Evolutionary conservation across 1,140 invertebrate species (phyloP).

Genomic region (Leptinotarsa texana): DNA sequence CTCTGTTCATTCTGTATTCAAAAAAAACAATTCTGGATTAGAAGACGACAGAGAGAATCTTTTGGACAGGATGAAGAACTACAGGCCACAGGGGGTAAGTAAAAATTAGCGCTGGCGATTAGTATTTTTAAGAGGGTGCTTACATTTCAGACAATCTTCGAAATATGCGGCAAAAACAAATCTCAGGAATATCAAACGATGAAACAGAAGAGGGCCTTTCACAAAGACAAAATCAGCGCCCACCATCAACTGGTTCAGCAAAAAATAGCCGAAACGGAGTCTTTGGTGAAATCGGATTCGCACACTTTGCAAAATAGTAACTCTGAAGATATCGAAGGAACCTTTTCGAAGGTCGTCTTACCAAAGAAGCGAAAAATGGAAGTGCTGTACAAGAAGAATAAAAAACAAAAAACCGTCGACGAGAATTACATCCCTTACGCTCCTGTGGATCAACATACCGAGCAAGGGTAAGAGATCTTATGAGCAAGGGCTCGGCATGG

Average conservation of each 20-base stretch:
- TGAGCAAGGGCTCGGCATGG: slow-evolving; percentile 75
- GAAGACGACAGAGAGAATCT: slow-evolving; percentile 60
- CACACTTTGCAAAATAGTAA: slow-evolving; percentile 47
- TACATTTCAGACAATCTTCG: slow-evolving; percentile 87
- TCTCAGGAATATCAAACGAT: slow-evolving; percentile 72
- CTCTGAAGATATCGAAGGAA: slow-evolving; percentile 50
- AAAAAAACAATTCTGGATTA: slow-evolving; percentile 34
- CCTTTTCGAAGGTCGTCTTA: slow-evolving; percentile 58
- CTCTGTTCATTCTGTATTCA: slow-evolving; percentile 66
- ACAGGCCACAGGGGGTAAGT: slow-evolving; percentile 78
- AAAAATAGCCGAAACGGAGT: slow-evolving; percentile 54
- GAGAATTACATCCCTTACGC: slow-evolving; percentile 88
- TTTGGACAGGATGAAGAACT: slow-evolving; percentile 79
- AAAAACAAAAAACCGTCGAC: slow-evolving; percentile 65
- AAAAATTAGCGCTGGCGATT: not conserved
- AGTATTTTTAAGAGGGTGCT: not conserved
- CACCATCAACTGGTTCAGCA: slow-evolving; percentile 56
- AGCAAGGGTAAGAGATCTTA: slow-evolving; percentile 72
- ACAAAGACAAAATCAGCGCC: slow-evolving; percentile 64
- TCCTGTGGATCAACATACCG: slow-evolving; percentile 83
- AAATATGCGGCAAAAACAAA: slow-evolving; percentile 82
- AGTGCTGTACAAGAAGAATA: slow-evolving; percentile 60
- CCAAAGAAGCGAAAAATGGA: slow-evolving; percentile 65
- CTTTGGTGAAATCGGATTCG: slow-evolving; percentile 16
- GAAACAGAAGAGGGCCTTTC: slow-evolving; percentile 70